phyloP scores from a whole-genome alignment of 2,797 vertebrate genomes.

The Corythornis leucogaster region DNA sequence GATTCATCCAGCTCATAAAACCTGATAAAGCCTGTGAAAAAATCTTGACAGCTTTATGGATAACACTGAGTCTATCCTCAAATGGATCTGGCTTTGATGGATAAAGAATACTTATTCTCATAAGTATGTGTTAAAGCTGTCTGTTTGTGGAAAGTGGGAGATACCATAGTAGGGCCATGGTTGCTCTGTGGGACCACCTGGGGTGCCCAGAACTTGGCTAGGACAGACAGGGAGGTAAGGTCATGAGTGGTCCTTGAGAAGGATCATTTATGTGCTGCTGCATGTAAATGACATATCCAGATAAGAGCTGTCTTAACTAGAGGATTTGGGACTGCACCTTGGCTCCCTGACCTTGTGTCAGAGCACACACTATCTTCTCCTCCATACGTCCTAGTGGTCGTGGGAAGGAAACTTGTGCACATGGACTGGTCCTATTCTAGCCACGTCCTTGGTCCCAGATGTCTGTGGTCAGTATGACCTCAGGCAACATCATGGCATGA shows the following conservation, averaged over 20 bases:
- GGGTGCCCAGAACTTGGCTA: background rate
- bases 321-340: background rate
- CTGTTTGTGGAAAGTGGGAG: background rate
- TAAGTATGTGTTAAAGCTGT: background rate
- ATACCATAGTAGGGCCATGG: background rate
- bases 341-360: background rate
- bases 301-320: background rate
- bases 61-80: background rate
- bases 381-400: background rate
- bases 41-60: background rate
- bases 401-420: background rate
- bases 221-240: background rate
- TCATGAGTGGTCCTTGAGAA: background rate
- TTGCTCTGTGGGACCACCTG: background rate
- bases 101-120: background rate
- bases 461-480: background rate
- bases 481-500: background rate
- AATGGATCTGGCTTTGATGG: background rate
- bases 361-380: background rate
- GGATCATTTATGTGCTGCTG: background rate
- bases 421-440: background rate
- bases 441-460: background rate
- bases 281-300: background rate
- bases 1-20: background rate
- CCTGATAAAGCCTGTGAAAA: conserved; percentile 11